phyloP scores from a whole-genome alignment of 1,140 invertebrate species.

The Chymomyza costata region DNA sequence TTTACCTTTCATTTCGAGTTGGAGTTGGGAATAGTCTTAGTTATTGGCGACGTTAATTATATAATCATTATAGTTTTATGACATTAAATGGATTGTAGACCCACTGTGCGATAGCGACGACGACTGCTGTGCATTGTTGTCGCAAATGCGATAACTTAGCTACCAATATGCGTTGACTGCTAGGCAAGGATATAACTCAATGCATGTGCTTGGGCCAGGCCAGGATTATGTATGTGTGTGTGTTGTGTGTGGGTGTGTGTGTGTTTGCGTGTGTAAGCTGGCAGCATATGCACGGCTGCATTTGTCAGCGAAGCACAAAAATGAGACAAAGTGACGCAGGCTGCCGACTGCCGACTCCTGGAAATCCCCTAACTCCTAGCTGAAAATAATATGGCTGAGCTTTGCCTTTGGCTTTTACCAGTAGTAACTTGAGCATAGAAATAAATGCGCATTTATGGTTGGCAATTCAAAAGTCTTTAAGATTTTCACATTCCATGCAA shows the following conservation, averaged over 20 bases:
- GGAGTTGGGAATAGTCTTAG: too few species aligned
- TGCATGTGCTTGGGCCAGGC: too few species aligned
- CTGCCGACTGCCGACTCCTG: conserved; percentile 20
- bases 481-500: conserved; percentile 72
- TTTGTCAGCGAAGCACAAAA: conserved; percentile 72
- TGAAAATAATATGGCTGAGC: conserved; percentile 1
- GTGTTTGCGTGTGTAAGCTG: conserved; percentile 6
- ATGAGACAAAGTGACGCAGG: conserved; percentile 69
- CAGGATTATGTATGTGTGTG: conserved; percentile 1
- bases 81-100: too few species aligned
- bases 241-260: conserved; percentile 33
- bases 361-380: conserved; percentile 12
- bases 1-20: too few species aligned
- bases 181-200: conserved; percentile 43
- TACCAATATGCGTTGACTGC: conserved; percentile 72
- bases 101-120: conserved; percentile 5
- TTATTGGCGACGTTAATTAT: too few species aligned
- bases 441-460: conserved; percentile 72
- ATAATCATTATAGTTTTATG: too few species aligned
- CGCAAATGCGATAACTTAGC: conserved; percentile 73
- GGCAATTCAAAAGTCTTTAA: conserved; percentile 74
- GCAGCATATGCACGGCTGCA: conserved; percentile 68
- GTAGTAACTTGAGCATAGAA: conserved; percentile 65
- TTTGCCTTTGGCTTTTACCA: conserved; percentile 6
- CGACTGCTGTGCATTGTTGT: conserved; percentile 57